Conservation (phyloP, 2,113 vertebrate species). For the Caranx ignobilis region DNA sequence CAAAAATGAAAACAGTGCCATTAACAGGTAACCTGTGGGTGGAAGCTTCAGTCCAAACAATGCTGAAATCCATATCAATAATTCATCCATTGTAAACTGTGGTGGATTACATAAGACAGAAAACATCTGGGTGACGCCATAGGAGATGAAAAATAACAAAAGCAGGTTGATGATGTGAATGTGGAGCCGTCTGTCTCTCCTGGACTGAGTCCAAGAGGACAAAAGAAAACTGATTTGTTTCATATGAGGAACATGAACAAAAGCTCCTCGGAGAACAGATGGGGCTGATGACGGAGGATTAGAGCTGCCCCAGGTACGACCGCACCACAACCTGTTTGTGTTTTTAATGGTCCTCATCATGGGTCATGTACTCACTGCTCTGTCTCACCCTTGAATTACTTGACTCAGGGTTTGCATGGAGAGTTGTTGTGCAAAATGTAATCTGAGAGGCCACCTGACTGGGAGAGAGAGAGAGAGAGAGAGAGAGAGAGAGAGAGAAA, state of each 20-base stretch:
- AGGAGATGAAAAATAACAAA: not conserved
- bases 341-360: not conserved
- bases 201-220: not conserved
- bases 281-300: not conserved
- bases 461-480: not conserved
- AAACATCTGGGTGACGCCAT: not conserved
- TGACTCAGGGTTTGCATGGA: not conserved
- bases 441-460: not conserved
- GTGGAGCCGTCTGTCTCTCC: not conserved
- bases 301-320: not conserved
- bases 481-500: not conserved
- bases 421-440: not conserved
- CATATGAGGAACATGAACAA: not conserved
- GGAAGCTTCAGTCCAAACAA: not conserved
- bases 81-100: not conserved
- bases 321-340: not conserved
- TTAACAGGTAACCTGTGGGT: not conserved
- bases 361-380: not conserved
- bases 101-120: not conserved
- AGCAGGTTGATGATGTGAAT: not conserved
- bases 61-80: not conserved
- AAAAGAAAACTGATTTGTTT: constrained; percentile 6
- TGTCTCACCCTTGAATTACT: not conserved
- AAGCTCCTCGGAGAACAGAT: constrained; percentile 8
- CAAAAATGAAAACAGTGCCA: not conserved